Evolutionary conservation across 2,888 invertebrate species (phyloP), one percentile per base, ranked within the genome.

Genomic region (Dryadula phaetusa): DNA sequence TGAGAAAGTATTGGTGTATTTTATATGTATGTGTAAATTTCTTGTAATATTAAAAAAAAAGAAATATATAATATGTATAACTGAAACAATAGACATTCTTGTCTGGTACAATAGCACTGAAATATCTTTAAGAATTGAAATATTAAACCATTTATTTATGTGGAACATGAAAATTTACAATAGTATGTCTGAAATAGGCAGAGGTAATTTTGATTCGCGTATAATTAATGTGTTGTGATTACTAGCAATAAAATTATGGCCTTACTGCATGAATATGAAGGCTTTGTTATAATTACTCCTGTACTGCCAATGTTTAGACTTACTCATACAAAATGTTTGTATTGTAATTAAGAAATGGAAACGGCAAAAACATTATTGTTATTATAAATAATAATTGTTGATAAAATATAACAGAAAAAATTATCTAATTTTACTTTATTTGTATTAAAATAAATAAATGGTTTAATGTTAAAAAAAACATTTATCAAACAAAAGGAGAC

Each of bases 181-280:
- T 14, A 47, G 47, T 47, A 52, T 52, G 49, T n/a, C 49, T 8
- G 14, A 28, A 49, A 20, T 44, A 28, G 28, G n/a, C 25, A 4
- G 28, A 49, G 16, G 28, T 49, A n/a, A 49, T 49, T 49, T 49
- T 28, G 28, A 28, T 28, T 52, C 28, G 28, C 28, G 16, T 52
- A 52, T 52, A n/a, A 47, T 16, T 25, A 16, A 52, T 52, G 49
- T 52, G 49, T 52, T 52, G 49, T 52, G 49, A 52, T 28, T 52
- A 28, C 14, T 52, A 52, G 49, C 49, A 52, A 52, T 52, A 52
- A 52, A 28, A 28, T 52, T 28, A 52, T 52, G 49, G 49, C 49
- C 49, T 52, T 52, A 52, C 28, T 28, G 28, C 49, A 52, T 16
- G 16, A 52, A 28, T 28, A 16, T 28, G 8, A 16, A 3, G n/a